A percentile compares a stretch with the other conserved stretches of the same genome.
Evolutionary conservation across 2,888 invertebrate species (phyloP).

Genomic region (Entomobrya multifasciata): DNA sequence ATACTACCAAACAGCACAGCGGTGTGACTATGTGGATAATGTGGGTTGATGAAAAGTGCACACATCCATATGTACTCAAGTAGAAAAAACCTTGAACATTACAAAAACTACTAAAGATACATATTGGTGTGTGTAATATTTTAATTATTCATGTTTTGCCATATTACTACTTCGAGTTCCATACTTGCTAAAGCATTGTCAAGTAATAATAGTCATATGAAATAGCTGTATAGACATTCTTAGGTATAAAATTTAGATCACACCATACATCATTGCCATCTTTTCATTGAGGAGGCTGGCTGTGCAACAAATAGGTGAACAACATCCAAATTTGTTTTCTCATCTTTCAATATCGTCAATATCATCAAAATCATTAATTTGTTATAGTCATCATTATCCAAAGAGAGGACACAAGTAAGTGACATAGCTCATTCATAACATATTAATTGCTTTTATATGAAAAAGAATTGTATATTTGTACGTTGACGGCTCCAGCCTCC

Average conservation of each 20-base stretch:
- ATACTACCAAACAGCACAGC: conserved; percentile 1
- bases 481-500: too few relatives aligned
- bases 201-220: neutral
- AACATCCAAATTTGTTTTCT: too few relatives aligned
- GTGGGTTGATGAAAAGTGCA: conserved; percentile 14
- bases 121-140: neutral
- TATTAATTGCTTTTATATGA: too few relatives aligned
- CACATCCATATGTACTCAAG: conserved; percentile 24
- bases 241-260: conserved; percentile 16
- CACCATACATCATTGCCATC: conserved; percentile 1
- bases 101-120: neutral
- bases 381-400: too few relatives aligned
- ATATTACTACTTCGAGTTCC: neutral
- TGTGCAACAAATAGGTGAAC: conserved; percentile 4
- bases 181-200: neutral
- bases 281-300: neutral
- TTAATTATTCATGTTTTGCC: conserved; percentile 29
- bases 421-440: too few relatives aligned
- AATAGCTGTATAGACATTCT: neutral
- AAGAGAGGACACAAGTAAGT: too few relatives aligned
- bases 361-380: too few relatives aligned
- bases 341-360: too few relatives aligned
- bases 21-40: neutral
- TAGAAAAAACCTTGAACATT: conserved; percentile 32
- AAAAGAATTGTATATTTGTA: too few relatives aligned